Evolutionary conservation across 2,113 vertebrate genomes (phyloP), one percentile per base, ranked within the genome.

Genomic region (Montifringilla adamsi): DNA sequence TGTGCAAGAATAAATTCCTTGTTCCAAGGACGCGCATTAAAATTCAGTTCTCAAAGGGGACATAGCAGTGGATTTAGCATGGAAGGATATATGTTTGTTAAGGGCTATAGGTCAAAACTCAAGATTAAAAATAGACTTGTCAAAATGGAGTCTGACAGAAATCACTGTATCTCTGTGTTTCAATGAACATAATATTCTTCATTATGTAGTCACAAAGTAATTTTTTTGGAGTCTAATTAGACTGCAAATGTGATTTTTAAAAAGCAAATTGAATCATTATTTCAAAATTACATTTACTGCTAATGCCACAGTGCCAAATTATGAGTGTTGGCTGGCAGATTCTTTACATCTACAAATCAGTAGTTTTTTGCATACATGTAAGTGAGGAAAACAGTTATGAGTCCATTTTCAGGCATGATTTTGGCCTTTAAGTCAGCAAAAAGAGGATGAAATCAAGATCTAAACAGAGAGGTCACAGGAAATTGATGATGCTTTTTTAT

Each of bases 181-280:
- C 79, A 69, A 60, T 35, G n/a, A 91, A 56, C 58, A 74, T 19
- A 70, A 60, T 24, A 43, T 11, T 89, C 47, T 86, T 94, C 59
- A 70, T 60, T 89, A 79, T 46, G 70, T 43, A 79, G 53, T 62
- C 60, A 75, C 10, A 30, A 1, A 78, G 31, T 49, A 78, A 49
- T 70, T 77, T 88, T 83, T 83, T 92, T 80, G 67, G 30, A 90
- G 68, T 52, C 39, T 90, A 96, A 92, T 93, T 67, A 87, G 31
- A 77, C 41, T 46, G 35, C 27, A 74, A 92, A 90, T 62, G 41
- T 39, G n/a, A 80, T 90, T 93, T 89, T 21, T 0, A 60, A 92
- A 79, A 88, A 55, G 27, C 10, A 68, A 85, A 90, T 80, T n/a
- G 91, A 86, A 84, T 43, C 1, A 49, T 70, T 83, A 70, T 53